Evolutionary conservation across 2,797 vertebrate genomes (phyloP).

Genomic region (Neosilurus hyrtlii): DNA sequence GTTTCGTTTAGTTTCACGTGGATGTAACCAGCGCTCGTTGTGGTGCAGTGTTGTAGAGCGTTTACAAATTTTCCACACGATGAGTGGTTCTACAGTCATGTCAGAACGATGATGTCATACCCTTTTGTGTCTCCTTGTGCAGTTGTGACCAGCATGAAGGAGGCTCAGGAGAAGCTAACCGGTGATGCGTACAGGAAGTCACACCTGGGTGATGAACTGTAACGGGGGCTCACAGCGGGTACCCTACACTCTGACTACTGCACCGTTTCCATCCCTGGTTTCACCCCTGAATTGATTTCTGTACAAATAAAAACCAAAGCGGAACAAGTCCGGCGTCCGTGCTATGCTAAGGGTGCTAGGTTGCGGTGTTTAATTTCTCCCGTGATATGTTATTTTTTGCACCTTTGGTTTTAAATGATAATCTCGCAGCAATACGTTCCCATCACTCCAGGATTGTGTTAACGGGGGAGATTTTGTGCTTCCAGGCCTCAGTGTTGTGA

Average conservation of each 20-base stretch:
- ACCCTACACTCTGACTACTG: constrained; percentile 40
- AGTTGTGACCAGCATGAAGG: constrained; percentile 93
- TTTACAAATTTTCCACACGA: background rate
- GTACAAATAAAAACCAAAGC: too few relatives aligned
- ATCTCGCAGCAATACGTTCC: constrained; percentile 19
- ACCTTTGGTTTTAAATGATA: background rate
- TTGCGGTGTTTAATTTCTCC: too few relatives aligned
- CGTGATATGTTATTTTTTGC: too few relatives aligned
- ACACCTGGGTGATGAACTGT: constrained; percentile 82
- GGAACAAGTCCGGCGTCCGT: too few relatives aligned
- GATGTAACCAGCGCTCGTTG: background rate
- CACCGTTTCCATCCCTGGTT: background rate
- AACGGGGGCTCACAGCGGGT: constrained; percentile 49
- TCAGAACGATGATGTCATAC: too few relatives aligned
- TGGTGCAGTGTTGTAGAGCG: background rate
- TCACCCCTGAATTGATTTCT: background rate
- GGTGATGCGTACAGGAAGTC: constrained; percentile 84
- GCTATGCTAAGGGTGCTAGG: too few relatives aligned
- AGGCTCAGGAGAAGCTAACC: constrained; percentile 92
- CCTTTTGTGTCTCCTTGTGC: constrained; percentile 39
- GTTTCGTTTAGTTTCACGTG: background rate
- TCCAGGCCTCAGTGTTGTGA: constrained; percentile 43
- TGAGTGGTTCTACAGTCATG: too few relatives aligned
- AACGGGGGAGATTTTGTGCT: constrained; percentile 38
- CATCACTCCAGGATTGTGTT: background rate